These are phyloP conservation scores for Andrena bicolor DNA, from an alignment of 2,888 invertebrate genomes.

Conservation along the genomic window DNA sequence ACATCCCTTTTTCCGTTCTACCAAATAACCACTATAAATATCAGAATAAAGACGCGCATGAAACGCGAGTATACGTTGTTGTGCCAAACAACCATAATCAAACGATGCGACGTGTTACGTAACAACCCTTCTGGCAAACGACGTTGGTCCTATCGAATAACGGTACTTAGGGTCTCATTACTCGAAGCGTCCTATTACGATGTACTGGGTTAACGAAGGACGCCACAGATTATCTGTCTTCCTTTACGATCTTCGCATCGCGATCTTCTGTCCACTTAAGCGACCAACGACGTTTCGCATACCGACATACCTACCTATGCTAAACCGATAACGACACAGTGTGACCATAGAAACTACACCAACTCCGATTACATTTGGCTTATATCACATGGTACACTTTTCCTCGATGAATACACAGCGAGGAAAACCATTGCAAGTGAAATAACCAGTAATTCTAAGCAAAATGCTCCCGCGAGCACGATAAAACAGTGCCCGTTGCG, in stretches of 20 bases:
- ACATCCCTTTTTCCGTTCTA: neutral
- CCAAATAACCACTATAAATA: neutral
- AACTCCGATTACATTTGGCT: neutral
- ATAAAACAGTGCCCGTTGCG: neutral
- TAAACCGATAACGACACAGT: conserved; percentile 20
- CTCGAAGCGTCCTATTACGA: conserved; percentile 73
- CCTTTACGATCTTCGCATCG: conserved; percentile 63
- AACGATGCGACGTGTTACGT: conserved; percentile 44
- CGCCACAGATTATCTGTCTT: conserved; percentile 71
- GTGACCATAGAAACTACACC: conserved; percentile 26
- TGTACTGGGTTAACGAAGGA: conserved; percentile 76
- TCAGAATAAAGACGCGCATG: neutral
- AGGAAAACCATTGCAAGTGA: too few relatives aligned
- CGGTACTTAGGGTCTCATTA: conserved; percentile 77
- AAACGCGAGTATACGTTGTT: conserved; percentile 7
- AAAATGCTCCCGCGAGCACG: neutral
- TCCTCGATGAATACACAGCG: neutral
- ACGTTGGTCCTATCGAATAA: conserved; percentile 74
- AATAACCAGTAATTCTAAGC: neutral
- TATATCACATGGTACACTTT: neutral
- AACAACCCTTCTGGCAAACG: conserved; percentile 63
- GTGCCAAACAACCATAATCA: conserved; percentile 49
- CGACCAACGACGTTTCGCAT: conserved; percentile 39
- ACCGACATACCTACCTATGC: neutral
- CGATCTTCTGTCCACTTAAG: conserved; percentile 54